A percentile compares a stretch with the other conserved stretches of the same genome.
Conservation (phyloP, 2,797 vertebrate genomes). For the Hippoglossus hippoglossus region DNA sequence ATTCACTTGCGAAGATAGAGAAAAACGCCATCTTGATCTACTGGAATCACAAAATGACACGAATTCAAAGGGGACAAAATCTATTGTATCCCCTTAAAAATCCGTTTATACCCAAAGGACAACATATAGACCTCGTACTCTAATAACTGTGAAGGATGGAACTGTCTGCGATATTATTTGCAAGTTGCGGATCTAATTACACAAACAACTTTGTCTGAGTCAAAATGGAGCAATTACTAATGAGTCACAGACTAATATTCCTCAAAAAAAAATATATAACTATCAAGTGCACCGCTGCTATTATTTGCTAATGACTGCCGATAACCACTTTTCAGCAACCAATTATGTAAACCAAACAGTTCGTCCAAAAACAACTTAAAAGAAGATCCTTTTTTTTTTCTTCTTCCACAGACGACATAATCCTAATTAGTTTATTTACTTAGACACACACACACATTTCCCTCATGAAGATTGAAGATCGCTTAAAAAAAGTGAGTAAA, state of each 20-base stretch:
- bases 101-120: background rate
- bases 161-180: conserved; percentile 1
- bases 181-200: conserved; percentile 19
- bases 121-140: background rate
- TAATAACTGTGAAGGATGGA: background rate
- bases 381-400: background rate
- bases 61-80: no score
- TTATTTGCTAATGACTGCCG: conserved; percentile 42
- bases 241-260: conserved; percentile 21
- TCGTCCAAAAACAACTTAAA: background rate
- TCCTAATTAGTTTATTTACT: conserved; percentile 1
- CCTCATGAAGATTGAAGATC: conserved; percentile 1
- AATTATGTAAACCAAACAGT: conserved; percentile 39
- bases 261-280: background rate
- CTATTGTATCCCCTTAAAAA: no score
- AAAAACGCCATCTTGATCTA: no score
- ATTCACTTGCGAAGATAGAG: no score
- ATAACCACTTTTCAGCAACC: conserved; percentile 32
- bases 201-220: conserved; percentile 23
- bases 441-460: background rate
- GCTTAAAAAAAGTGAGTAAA: conserved; percentile 1
- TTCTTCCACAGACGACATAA: background rate
- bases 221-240: conserved; percentile 23
- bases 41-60: no score
- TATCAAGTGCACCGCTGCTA: conserved; percentile 21